Base-by-base conservation (phyloP, 2,113 vertebrate species). In the Stigmatopora argus region DNA sequence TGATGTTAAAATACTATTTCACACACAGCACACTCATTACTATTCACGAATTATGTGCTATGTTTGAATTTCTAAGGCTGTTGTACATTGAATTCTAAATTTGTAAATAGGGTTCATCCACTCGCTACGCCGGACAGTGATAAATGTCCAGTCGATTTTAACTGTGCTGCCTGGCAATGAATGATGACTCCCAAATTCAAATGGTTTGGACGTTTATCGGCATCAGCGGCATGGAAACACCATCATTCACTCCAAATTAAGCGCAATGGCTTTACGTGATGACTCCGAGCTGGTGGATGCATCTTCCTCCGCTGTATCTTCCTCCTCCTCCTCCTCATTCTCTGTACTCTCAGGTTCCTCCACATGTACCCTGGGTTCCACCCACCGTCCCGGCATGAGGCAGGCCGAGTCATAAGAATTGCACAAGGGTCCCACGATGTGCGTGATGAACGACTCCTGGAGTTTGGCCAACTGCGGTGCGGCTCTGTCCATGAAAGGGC, bases 401-500 rank as follows among this genome's bases (percentile, higher is more conserved):
- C 92, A 87, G 0, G 95, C 95, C 0, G 96, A 97, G 82, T 98
- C 90, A 5, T 98, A 99, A 21, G 95, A 98, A 82, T 94, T 93
- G 72, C 96, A 98, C 0, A 99, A 91, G 0, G 97, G 97, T 2
- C 96, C 95, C 81, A 99, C 97, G 1, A 99, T 99, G 88, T 99
- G 97, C 5, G 96, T 95, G 82, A 99, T 98, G 87, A 99, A 99
- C 7, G 97, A 99, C 69, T 99, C 97, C 87, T 99, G 97, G 38
- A 99, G 93, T 66, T 97, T 94, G 67, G 97, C 97, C 83, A 99
- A 71, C 87, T 98, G 96, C 0, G 97, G 96, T 1, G 95, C 94
- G 6, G 95, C 93, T 58, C 97, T 93, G 83, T 99, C 95, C 97
- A 99, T 99, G 88, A 96, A 99, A 1, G 97, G 97, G 73, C 97